A percentile compares a stretch with the other conserved stretches of the same genome.
Conservation (phyloP, 2,888 invertebrate genomes). For the Oscheius sp. region DNA sequence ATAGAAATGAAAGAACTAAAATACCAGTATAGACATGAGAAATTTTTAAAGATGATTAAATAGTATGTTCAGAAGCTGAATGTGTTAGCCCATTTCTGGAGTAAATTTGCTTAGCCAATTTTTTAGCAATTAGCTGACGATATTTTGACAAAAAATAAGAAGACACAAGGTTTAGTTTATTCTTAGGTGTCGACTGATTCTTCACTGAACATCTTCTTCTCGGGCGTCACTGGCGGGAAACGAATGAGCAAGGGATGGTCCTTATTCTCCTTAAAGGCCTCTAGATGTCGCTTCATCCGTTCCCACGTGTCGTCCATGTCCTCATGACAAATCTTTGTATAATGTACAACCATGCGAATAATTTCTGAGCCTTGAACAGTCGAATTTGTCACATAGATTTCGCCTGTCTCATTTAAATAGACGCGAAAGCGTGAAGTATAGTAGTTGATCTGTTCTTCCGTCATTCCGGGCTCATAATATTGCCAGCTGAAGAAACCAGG, state of each 20-base stretch:
- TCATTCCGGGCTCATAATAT: neutral
- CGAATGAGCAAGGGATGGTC: neutral
- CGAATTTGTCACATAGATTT: conserved; percentile 4
- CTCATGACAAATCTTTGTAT: neutral
- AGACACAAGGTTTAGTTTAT: no score
- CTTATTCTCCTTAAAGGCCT: conserved; percentile 2
- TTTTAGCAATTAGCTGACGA: no score
- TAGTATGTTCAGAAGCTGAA: no score
- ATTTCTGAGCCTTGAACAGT: conserved; percentile 4
- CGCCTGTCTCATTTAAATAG: conserved; percentile 10
- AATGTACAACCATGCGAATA: conserved; percentile 2
- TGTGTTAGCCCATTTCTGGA: no score
- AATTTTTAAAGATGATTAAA: no score
- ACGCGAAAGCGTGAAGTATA: neutral
- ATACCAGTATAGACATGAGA: no score
- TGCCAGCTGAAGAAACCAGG: conserved; percentile 13
- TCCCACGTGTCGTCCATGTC: conserved; percentile 18
- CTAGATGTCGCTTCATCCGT: neutral
- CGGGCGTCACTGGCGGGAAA: neutral
- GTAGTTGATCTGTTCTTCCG: neutral
- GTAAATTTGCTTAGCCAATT: no score
- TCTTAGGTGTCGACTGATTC: no score
- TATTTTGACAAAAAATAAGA: no score
- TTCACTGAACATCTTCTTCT: no score
- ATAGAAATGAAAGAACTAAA: no score